Evolutionary conservation across 1,140 invertebrate genomes (phyloP), one percentile per base, ranked within the genome.

Genomic region (Parasteatoda tepidariorum): DNA sequence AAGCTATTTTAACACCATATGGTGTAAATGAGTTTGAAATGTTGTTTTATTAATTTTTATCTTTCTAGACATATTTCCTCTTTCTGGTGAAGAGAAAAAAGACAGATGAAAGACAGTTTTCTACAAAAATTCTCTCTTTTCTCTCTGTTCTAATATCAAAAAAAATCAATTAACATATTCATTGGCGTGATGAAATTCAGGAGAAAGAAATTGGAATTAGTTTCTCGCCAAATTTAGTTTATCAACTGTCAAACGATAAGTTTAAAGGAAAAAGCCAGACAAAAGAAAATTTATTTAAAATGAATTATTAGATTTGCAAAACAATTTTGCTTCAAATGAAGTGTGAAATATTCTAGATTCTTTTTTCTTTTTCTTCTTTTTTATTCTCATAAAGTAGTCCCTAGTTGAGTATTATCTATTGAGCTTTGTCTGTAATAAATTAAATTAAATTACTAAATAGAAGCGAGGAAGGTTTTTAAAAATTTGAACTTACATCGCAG

Each of bases 241-340:
- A 9, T 48, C 38, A 48, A 18, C 38, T 48, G 38, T 18, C 38
- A 48, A 48, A 48, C 9, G 38, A n/a, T n/a, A n/a, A 48, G 38
- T 48, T 48, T 18, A 18, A 48, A 48, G 48, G 30, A 48, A 66
- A 33, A 59, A 73, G 33, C 41, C 31, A 74, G 31, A n/a, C 9
- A 6, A 57, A 30, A 33, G 48, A 57, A 75, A 75, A 62, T 59
- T 61, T 75, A 38, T 57, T 75, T 55, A 75, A 75, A 75, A 61
- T 55, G 61, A 61, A 61, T 61, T 75, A 75, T 75, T 75, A 75
- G 57, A 75, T 75, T 75, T 75, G 26, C 73, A 61, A 62, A 62
- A 75, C 73, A 75, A 75, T 75, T 62, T 75, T 55, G n/a, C 73
- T 3, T 41, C 59, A 75, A 62, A 75, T 62, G 57, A 75, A 28